Evolutionary conservation across 1,140 invertebrate genomes (phyloP), one percentile per base, ranked within the genome.

Genomic region (Leptinotarsa defecta): DNA sequence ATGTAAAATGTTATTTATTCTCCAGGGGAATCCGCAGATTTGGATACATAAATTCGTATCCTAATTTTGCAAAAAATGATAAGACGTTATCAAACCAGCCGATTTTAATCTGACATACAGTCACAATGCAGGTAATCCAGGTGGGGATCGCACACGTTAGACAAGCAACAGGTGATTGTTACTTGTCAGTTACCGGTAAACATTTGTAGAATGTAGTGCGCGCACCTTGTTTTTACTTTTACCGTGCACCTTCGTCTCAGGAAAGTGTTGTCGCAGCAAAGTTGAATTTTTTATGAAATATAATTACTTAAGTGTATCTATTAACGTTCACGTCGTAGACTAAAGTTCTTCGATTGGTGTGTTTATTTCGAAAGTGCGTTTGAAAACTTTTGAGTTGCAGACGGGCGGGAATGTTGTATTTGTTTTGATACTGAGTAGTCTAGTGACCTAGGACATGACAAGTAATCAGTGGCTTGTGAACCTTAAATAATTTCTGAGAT

Each of bases 101-200:
- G n/a, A 57, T 57, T 57, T n/a, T 57, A 57, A 57, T 57, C 52
- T 57, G 52, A 43, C 34, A 43, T 34, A 34, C 52, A 57, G 52
- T 17, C n/a, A 57, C 52, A 57, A 57, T n/a, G 13, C n/a, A 57
- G n/a, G 15, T 19, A 17, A 57, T 57, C 15, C 52, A 57, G 52
- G 71, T 64, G 71, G 71, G 71, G 71, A 73, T 22, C 19, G 19
- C 22, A 61, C 62, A 73, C 49, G 71, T 73, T 73, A 64, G 61
- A 73, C 71, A 73, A 73, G 71, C 71, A 73, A 73, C 71, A 73
- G 71, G 71, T 73, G 71, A 73, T 64, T 73, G 71, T 73, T 73
- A 62, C 63, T 64, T 73, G 71, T 73, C 71, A 73, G 71, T 73
- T 73, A 73, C 71, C 71, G 71, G 71, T 63, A 64, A 73, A 73